These are phyloP conservation scores for Hapalemur alaotrensis DNA, from an alignment of 2,797 vertebrate genomes.

Conservation along the genomic window DNA sequence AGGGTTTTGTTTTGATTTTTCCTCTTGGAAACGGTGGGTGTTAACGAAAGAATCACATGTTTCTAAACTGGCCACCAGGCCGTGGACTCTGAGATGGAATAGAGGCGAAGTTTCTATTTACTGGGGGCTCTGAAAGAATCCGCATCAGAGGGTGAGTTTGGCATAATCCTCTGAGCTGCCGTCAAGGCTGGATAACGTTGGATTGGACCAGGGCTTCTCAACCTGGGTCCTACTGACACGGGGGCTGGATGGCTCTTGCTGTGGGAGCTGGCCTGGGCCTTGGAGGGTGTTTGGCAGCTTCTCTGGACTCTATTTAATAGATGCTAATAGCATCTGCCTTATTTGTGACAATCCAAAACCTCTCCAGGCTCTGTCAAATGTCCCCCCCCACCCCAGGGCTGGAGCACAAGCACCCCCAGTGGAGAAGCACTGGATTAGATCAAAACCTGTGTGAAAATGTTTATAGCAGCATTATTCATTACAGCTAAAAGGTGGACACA, in stretches of 20 bases:
- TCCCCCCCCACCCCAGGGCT: rapidly evolving
- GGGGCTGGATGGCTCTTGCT: neutral
- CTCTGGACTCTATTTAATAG: neutral
- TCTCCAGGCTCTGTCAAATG: neutral
- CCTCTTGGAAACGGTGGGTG: conserved; percentile 36
- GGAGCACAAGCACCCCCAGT: rapidly evolving
- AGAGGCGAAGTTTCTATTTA: neutral
- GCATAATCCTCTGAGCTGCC: rapidly evolving
- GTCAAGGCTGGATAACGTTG: neutral
- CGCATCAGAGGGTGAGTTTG: neutral
- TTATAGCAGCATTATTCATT: rapidly evolving
- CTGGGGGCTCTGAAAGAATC: neutral
- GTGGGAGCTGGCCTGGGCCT: rapidly evolving
- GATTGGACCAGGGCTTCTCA: neutral
- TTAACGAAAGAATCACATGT: neutral
- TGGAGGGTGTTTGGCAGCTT: neutral
- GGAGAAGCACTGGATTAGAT: neutral
- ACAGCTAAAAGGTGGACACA: no score
- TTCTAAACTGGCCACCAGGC: neutral
- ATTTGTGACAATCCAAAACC: neutral
- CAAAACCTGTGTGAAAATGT: neutral
- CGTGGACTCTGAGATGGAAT: neutral
- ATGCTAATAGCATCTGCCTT: neutral
- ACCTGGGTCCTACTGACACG: rapidly evolving
- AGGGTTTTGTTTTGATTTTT: conserved; percentile 71